Base-by-base conservation (phyloP, 2,113 vertebrate species). In the Nestor notabilis region DNA sequence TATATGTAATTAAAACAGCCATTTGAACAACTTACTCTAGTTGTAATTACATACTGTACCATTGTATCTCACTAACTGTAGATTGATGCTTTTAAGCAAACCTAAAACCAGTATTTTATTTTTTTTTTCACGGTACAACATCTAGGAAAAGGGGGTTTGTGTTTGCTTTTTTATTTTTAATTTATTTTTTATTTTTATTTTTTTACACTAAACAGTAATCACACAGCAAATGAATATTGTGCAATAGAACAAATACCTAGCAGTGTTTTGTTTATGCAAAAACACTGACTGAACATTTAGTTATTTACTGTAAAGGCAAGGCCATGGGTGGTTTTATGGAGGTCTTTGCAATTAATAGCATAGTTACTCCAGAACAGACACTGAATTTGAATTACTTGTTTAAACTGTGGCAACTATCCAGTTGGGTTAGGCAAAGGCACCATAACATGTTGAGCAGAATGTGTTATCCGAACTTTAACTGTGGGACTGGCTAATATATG, bases 301-400 rank as follows among this genome's bases (percentile, higher is more conserved):
- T 97, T 98, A 97, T 97, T 97, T 97, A 98, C 96, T 98, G 98
- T 97, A 98, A 98, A 98, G 97, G 98, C 98, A 98, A 98, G 98
- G 98, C 98, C 98, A 98, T 98, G 98, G 98, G 98, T 98, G 98
- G 98, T 98, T 98, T 98, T 97, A 98, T 98, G 98, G 98, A 98
- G 98, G 98, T 98, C 97, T 98, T 96, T 97, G 98, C 97, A 98
- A 97, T 98, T 98, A 97, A 97, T 97, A 98, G 98, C 97, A 98
- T 97, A 98, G 97, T 98, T 97, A 98, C 96, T 98, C 98, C 97
- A 98, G 97, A 98, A 97, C 94, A 98, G 96, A 98, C 97, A 97
- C 43, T 95, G 95, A 97, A 97, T 97, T 78, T 94, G 71, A 98
- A 96, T 97, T 92, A 98, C 90, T 98, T 95, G 97, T 97, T 98